Evolutionary conservation across 2,113 vertebrate species (phyloP), one percentile per base, ranked within the genome.

Genomic region (Cisticola juncidis): DNA sequence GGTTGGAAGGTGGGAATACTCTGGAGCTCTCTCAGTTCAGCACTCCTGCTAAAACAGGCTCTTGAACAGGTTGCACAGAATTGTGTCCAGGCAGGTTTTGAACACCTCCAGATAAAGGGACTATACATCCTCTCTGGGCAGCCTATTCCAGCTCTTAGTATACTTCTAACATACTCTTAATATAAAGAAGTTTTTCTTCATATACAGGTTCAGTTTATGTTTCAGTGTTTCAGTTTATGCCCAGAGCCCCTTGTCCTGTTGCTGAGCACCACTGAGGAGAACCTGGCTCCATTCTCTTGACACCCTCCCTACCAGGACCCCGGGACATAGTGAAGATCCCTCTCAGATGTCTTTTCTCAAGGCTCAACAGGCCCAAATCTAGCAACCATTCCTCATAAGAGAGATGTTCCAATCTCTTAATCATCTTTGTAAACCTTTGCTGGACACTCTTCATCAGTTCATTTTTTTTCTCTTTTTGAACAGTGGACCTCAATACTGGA

Each of bases 401-500:
- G 6, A 58, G 19, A 28, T 29, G 28, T 24, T 66, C 13, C 28
- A 29, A 6, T 38, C 25, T 28, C 21, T 57, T 60, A 35, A 44
- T 23, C 9, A 44, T 6, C 23, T 57, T 57, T 26, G 5, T 50
- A 57, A 16, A 42, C 31, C 12, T 57, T 36, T 0, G 0, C 18
- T 66, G 23, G 44, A 51, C 6, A 3, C 10, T 38, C 18, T 44
- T 64, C 14, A 50, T 6, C 35, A 33, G 13, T 42, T 64, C 1
- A 4, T 50, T 35, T 18, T 40, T 31, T 42, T 29, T 13, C 36
- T 50, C 9, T 23, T 38, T 38, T 38, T 65, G 26, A 33, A 7
- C 0, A 0, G 5, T 3, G 9, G 3, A 51, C 1, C 12, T 26
- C 31, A 44, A 72, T 50, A 65, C 25, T 11, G 31, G 14, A 57